Conservation (phyloP, 2,888 invertebrate genomes). For the Mesochorus sp. region DNA sequence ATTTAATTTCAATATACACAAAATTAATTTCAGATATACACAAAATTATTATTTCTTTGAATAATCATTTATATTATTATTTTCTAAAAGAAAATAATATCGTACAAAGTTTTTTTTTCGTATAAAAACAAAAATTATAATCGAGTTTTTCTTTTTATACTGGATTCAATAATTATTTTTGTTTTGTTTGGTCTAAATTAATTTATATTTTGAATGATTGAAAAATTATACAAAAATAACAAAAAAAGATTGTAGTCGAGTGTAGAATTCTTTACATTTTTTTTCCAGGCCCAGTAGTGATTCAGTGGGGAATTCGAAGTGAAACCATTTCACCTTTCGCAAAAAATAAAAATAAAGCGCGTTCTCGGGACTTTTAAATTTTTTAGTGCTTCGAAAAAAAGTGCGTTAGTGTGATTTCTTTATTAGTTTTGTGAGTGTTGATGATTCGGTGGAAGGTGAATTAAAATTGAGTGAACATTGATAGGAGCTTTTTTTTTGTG, state of each 20-base stretch:
- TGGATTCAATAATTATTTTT: too few relatives aligned
- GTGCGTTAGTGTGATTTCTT: not conserved
- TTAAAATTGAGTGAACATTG: too few relatives aligned
- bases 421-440: not conserved
- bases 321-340: not conserved
- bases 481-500: too few relatives aligned
- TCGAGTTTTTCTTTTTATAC: too few relatives aligned
- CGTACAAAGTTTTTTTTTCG: not conserved
- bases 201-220: too few relatives aligned
- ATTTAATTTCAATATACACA: too few relatives aligned
- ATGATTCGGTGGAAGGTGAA: constrained; percentile 6
- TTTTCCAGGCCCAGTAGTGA: constrained; percentile 16
- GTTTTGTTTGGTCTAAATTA: too few relatives aligned
- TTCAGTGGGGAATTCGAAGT: not conserved
- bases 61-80: too few relatives aligned
- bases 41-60: too few relatives aligned
- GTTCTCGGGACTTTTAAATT: not conserved
- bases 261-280: too few relatives aligned
- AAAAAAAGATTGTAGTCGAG: not conserved
- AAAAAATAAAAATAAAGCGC: not conserved
- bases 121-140: not conserved
- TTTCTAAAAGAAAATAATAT: too few relatives aligned
- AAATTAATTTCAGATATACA: too few relatives aligned
- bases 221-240: not conserved
- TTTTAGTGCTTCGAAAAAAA: not conserved